Evolutionary conservation across 2,113 vertebrate species (phyloP).

Genomic region (Siniperca knerii): DNA sequence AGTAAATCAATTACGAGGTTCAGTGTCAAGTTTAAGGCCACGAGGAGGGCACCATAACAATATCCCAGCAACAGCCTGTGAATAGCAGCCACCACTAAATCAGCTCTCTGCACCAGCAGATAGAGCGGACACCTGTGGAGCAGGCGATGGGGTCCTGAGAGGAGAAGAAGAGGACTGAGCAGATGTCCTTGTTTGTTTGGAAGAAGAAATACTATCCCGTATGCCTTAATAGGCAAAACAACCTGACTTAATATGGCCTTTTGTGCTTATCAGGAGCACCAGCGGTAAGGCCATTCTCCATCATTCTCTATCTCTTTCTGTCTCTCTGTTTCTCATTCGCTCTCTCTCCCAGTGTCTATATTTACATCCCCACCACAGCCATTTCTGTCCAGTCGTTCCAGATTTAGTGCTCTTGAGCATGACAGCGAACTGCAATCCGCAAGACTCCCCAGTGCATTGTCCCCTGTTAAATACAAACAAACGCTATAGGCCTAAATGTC

Average conservation of each 20-base stretch:
- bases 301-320: conserved; percentile 51
- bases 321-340: conserved; percentile 30
- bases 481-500: background rate
- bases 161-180: conserved; percentile 42
- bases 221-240: conserved; percentile 43
- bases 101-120: conserved; percentile 54
- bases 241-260: conserved; percentile 54
- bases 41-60: conserved; percentile 60
- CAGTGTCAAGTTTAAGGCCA: conserved; percentile 75
- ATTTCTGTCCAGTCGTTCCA: conserved; percentile 21
- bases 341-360: conserved; percentile 35
- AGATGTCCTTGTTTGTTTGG: conserved; percentile 66
- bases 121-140: conserved; percentile 53
- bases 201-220: conserved; percentile 50
- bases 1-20: conserved; percentile 80
- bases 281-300: conserved; percentile 52
- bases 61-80: conserved; percentile 62
- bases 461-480: conserved; percentile 3
- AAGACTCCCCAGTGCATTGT: background rate
- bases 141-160: conserved; percentile 14
- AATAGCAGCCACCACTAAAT: conserved; percentile 60
- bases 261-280: conserved; percentile 71
- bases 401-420: conserved; percentile 34
- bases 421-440: conserved; percentile 18
- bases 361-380: conserved; percentile 45